Evolutionary conservation across 92 coral and sea anemone genomes (phyloP).

Genomic region (Phenganax stokvisi): DNA sequence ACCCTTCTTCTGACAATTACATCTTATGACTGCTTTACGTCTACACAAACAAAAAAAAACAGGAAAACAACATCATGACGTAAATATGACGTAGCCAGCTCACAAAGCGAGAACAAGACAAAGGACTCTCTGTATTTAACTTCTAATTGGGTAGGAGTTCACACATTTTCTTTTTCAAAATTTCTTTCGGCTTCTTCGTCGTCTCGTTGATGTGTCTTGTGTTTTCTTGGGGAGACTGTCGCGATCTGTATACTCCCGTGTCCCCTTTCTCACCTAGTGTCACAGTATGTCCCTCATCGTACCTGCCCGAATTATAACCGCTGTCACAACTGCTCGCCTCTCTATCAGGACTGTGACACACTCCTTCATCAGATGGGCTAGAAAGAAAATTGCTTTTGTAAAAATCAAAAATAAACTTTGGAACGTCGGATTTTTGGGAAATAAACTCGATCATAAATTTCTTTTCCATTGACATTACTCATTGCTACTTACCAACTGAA

Average conservation of each 20-base stretch:
- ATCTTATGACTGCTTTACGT: no score
- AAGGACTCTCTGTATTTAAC: not conserved
- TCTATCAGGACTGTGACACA: slow-evolving; percentile 33
- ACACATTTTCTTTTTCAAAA: slow-evolving; percentile 20
- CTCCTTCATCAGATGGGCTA: slow-evolving; percentile 38
- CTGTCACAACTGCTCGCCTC: slow-evolving; percentile 41
- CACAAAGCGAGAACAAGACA: no score
- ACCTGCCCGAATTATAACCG: slow-evolving; percentile 18
- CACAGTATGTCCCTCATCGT: slow-evolving; percentile 26
- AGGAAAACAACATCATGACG: no score
- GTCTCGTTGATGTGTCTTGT: not conserved
- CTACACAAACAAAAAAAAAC: no score
- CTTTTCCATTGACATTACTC: not conserved
- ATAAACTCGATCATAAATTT: not conserved
- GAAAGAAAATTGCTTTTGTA: not conserved
- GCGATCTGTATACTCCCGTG: slow-evolving; percentile 5
- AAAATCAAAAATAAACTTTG: not conserved
- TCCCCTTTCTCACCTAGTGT: slow-evolving; percentile 12
- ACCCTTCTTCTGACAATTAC: no score
- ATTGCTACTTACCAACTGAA: slow-evolving; percentile 26
- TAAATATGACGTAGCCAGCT: no score
- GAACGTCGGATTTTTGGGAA: not conserved
- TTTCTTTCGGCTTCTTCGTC: slow-evolving; percentile 23
- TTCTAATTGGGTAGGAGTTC: not conserved
- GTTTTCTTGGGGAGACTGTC: not conserved